Base-by-base conservation (phyloP, 2,113 vertebrate genomes). In the Cercopithecus mona region DNA sequence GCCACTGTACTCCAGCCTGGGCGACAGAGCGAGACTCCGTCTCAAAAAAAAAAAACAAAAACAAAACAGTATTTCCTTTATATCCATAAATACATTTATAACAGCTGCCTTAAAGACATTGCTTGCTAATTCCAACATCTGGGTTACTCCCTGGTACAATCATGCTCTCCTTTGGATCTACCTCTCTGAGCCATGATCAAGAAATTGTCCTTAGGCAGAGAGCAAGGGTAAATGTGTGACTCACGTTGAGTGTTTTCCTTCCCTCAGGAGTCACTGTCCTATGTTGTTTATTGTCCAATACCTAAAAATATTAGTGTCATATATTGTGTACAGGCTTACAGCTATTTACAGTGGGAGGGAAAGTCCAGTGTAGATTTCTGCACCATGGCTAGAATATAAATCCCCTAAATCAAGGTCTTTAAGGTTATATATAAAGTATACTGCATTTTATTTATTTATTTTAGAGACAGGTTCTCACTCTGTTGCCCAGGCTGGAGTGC, bases 71-170 rank as follows among this genome's bases (percentile, higher is more conserved):
- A n/a, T n/a, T n/a, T n/a, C n/a, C n/a, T 93, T 86, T 88, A 80
- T 92, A 11, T 96, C 23, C 14, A 76, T 91, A 93, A 80, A 76
- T 83, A 40, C 57, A 87, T 68, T 92, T 95, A 92, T 23, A 87
- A 94, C 8, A 72, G 43, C 50, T 72, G 18, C 16, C 79, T 96
- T 89, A 90, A 89, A 97, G 64, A 86, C 61, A 96, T 59, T 96
- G 50, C 22, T 45, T 92, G 32, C 59, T 83, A 81, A 82, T 78
- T 83, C 11, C 32, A 79, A 59, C 73, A 72, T 13, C 59, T 84
- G 9, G 16, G 30, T 88, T 92, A 78, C 55, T 90, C 57, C 40
- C 9, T 89, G 45, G 6, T 52, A 45, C n/a, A 30, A 40, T 50
- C 16, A 75, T 38, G 7, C 7, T 93, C 35, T 80, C 66, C 70